Percentiles rank a stretch among this genome's conserved stretches.
Conservation (phyloP, 1,140 invertebrate species). For the Drosophila lowei region DNA sequence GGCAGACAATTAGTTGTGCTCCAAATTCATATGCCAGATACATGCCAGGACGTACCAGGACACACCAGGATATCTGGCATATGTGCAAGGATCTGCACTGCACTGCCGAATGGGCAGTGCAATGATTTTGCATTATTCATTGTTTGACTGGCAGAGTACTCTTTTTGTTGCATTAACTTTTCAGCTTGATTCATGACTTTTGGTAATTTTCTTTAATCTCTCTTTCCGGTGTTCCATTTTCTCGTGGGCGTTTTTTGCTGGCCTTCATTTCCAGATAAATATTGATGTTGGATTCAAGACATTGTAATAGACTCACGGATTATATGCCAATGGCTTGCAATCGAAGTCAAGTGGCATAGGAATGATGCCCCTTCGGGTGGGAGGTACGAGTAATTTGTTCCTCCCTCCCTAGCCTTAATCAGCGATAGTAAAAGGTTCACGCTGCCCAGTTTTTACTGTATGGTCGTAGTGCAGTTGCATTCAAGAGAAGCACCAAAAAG, state of each 20-base stretch:
- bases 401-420: too few relatives aligned
- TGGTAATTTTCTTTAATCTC: conserved; percentile 57
- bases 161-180: conserved; percentile 69
- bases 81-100: too few relatives aligned
- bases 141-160: conserved; percentile 45
- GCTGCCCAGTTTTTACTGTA: too few relatives aligned
- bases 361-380: neutral
- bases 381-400: neutral
- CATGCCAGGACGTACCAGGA: conserved; percentile 1
- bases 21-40: conserved; percentile 52
- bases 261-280: conserved; percentile 16
- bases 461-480: too few relatives aligned
- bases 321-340: neutral
- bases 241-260: conserved; percentile 19
- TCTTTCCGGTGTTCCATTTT: conserved; percentile 53
- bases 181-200: conserved; percentile 78
- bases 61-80: conserved; percentile 22
- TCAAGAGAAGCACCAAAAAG: too few relatives aligned
- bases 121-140: conserved; percentile 74
- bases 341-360: too few relatives aligned
- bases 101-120: conserved; percentile 28
- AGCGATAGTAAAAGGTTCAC: too few relatives aligned
- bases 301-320: neutral
- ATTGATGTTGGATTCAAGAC: neutral
- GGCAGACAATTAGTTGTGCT: conserved; percentile 70